Evolutionary conservation across 2,113 vertebrate species (phyloP).

Genomic region (Sebastes schlegelii): DNA sequence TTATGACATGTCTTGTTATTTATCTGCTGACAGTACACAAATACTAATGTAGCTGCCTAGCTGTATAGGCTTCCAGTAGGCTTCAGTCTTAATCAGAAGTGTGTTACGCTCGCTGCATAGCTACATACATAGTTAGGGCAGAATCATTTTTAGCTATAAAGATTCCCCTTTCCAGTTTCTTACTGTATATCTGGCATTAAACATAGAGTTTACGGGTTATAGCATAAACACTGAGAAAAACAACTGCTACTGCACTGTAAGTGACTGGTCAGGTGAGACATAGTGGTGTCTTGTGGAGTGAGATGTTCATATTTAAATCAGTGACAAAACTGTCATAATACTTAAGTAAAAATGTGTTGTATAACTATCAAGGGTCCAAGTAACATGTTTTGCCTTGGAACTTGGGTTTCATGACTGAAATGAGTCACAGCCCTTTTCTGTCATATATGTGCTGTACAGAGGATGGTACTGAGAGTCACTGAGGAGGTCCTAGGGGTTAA

Average conservation of each 20-base stretch:
- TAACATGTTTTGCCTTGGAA: background rate
- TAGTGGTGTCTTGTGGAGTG: background rate
- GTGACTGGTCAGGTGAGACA: background rate
- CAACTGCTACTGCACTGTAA: background rate
- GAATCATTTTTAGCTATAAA: background rate
- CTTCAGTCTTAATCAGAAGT: too few relatives aligned
- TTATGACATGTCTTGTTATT: too few relatives aligned
- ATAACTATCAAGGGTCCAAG: background rate
- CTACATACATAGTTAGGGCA: background rate
- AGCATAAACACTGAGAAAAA: background rate
- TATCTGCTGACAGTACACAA: too few relatives aligned
- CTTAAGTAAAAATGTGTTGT: background rate
- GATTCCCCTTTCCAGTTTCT: background rate
- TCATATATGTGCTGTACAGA: constrained; percentile 1
- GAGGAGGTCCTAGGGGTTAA: constrained; percentile 33
- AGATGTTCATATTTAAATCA: background rate
- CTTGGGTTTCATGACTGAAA: background rate
- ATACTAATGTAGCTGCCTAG: too few relatives aligned
- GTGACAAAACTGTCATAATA: background rate
- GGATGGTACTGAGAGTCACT: background rate
- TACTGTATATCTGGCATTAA: background rate
- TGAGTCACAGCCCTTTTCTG: constrained; percentile 17
- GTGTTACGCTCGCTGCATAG: too few relatives aligned
- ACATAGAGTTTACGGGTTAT: background rate
- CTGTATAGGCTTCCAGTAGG: too few relatives aligned